These are phyloP conservation scores for Trachelus iudaicus DNA, from an alignment of 2,888 invertebrate species.

Conservation along the genomic window DNA sequence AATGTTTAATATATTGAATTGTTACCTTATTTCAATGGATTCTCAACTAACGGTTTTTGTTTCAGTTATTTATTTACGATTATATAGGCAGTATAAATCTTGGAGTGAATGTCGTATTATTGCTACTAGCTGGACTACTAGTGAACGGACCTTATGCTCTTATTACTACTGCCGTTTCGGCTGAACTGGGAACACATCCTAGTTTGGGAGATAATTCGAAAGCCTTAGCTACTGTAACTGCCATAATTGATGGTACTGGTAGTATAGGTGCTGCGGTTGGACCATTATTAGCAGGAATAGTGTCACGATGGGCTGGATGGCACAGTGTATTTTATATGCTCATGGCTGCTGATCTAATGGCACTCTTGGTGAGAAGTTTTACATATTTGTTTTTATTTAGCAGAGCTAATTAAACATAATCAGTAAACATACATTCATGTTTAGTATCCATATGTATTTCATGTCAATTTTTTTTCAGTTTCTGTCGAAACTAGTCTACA, in stretches of 20 bases:
- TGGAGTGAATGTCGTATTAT: slow-evolving; percentile 73
- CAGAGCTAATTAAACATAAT: not conserved
- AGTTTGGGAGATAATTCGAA: slow-evolving; percentile 85
- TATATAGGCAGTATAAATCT: slow-evolving; percentile 75
- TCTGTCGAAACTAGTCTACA: slow-evolving; percentile 63
- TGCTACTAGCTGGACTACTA: slow-evolving; percentile 81
- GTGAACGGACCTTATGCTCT: slow-evolving; percentile 97
- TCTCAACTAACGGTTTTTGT: slow-evolving; percentile 34
- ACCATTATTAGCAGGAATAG: slow-evolving; percentile 87
- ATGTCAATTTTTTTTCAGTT: slow-evolving; percentile 53
- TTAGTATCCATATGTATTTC: slow-evolving; percentile 8
- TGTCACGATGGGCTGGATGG: slow-evolving; percentile 79
- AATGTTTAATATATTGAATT: slow-evolving; percentile 7
- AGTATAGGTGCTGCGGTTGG: slow-evolving; percentile 94
- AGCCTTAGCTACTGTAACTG: slow-evolving; percentile 96
- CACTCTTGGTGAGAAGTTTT: slow-evolving; percentile 72
- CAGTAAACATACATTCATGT: not conserved
- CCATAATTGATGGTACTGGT: slow-evolving; percentile 97
- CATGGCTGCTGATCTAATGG: slow-evolving; percentile 82
- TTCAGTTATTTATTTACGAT: slow-evolving; percentile 84
- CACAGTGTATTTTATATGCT: slow-evolving; percentile 91
- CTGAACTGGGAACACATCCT: slow-evolving; percentile 91
- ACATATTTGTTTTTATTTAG: not conserved
- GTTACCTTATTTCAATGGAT: not conserved
- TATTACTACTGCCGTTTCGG: slow-evolving; percentile 96